Evolutionary conservation across 2,888 invertebrate species (phyloP).

Genomic region (Cheilosia impressa): DNA sequence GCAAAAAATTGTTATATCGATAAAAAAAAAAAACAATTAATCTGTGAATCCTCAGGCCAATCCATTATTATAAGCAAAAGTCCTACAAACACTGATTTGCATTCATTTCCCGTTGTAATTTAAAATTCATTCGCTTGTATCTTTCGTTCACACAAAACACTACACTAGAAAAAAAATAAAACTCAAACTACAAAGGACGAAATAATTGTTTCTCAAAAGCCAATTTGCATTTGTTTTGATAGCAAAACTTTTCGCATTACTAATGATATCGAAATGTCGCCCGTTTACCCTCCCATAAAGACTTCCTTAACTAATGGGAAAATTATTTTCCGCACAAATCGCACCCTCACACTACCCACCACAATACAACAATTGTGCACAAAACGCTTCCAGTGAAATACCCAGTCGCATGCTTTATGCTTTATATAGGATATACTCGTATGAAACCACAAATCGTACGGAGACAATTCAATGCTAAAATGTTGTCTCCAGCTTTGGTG

Average conservation of each 20-base stretch:
- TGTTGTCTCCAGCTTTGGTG: slow-evolving; percentile 47
- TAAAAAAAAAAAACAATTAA: not conserved
- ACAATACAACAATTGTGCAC: not conserved
- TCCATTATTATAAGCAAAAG: not conserved
- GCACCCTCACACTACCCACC: slow-evolving; percentile 1
- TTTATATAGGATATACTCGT: not conserved
- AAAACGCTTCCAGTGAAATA: slow-evolving; percentile 57
- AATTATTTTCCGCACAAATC: slow-evolving; percentile 49
- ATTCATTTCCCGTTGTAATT: not conserved
- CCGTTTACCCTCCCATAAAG: slow-evolving; percentile 71
- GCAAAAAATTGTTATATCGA: not conserved
- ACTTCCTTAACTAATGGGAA: slow-evolving; percentile 65
- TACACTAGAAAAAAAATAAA: not conserved
- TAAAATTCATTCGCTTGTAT: not conserved
- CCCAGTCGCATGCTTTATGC: slow-evolving; percentile 10
- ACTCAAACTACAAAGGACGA: slow-evolving; percentile 30
- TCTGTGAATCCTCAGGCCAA: not conserved
- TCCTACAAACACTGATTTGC: slow-evolving; percentile 5
- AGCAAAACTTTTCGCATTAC: slow-evolving; percentile 54
- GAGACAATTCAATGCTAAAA: slow-evolving; percentile 56
- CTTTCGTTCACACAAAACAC: not conserved
- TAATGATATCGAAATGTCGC: slow-evolving; percentile 62
- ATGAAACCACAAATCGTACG: slow-evolving; percentile 58
- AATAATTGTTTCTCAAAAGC: slow-evolving; percentile 59
- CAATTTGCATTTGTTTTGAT: slow-evolving; percentile 60